Evolutionary conservation across 2,797 vertebrate species (phyloP).

Genomic region (Catharus ustulatus): DNA sequence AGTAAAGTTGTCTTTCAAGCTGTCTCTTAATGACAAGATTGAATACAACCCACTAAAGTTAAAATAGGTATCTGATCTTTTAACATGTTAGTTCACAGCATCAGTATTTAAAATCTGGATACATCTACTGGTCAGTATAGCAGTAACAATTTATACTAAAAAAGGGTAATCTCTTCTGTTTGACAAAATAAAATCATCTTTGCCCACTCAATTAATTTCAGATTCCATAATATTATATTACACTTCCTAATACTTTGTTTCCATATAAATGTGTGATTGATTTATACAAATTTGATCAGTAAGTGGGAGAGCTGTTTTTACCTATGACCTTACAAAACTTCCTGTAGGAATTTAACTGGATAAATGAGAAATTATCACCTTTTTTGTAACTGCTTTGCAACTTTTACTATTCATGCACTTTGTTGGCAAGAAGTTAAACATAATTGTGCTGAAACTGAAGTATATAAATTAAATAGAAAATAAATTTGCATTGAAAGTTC

Average conservation of each 20-base stretch:
- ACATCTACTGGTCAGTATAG: neutral
- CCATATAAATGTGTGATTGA: neutral
- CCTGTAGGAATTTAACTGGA: neutral
- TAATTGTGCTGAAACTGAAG: neutral
- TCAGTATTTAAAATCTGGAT: neutral
- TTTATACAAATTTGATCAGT: neutral
- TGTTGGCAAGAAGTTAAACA: neutral
- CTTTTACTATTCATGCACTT: neutral
- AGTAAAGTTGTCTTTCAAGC: neutral
- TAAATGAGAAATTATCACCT: neutral
- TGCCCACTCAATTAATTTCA: neutral
- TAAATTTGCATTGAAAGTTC: neutral
- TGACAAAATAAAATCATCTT: neutral
- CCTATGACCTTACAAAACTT: neutral
- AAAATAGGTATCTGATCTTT: neutral
- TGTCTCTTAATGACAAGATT: neutral
- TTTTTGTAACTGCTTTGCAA: neutral
- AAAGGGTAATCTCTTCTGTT: neutral
- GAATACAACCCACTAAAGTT: neutral
- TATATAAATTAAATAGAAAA: neutral
- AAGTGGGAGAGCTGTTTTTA: neutral
- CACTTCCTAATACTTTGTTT: neutral
- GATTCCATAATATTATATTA: neutral
- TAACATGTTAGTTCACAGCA: neutral
- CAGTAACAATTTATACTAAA: neutral